phyloP scores from a whole-genome alignment of 2,888 invertebrate genomes.

The Drosophila borealis region DNA sequence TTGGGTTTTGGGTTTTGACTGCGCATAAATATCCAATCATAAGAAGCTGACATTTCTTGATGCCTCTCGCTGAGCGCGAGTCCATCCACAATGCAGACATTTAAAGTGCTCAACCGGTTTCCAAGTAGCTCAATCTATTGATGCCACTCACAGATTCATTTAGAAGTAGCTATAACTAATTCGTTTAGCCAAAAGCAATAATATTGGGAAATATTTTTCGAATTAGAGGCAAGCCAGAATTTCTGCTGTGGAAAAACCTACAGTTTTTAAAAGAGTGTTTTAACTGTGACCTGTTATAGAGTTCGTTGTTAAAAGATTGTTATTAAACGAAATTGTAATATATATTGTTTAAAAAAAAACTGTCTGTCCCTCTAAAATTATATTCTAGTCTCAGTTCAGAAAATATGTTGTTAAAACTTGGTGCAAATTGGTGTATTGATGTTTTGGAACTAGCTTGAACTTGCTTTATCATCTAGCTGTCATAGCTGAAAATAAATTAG shows the following conservation, averaged over 20 bases:
- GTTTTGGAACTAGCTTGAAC: too few relatives aligned
- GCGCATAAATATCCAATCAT: conserved; percentile 59
- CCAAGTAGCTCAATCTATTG: conserved; percentile 28
- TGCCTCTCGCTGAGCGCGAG: conserved; percentile 7
- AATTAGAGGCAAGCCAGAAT: background rate
- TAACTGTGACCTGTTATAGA: background rate
- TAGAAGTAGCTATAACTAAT: conserved; percentile 35
- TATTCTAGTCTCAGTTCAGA: too few relatives aligned
- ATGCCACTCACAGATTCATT: conserved; percentile 72
- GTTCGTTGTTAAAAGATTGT: background rate
- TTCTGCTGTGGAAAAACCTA: conserved; percentile 1
- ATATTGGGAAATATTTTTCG: conserved; percentile 42
- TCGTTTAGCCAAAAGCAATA: conserved; percentile 19
- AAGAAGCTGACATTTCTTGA: conserved; percentile 34
- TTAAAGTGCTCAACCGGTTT: conserved; percentile 66
- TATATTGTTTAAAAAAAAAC: too few relatives aligned
- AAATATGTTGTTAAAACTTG: too few relatives aligned
- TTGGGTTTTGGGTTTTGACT: conserved; percentile 58
- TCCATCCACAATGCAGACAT: conserved; percentile 35
- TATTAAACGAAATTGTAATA: too few relatives aligned
- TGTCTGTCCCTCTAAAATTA: too few relatives aligned
- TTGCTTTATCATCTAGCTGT: too few relatives aligned
- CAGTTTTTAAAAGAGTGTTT: background rate
- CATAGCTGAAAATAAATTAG: too few relatives aligned
- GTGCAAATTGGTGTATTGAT: too few relatives aligned